These are phyloP conservation scores for Gavia stellata DNA, from an alignment of 2,113 vertebrate genomes.

Conservation along the genomic window DNA sequence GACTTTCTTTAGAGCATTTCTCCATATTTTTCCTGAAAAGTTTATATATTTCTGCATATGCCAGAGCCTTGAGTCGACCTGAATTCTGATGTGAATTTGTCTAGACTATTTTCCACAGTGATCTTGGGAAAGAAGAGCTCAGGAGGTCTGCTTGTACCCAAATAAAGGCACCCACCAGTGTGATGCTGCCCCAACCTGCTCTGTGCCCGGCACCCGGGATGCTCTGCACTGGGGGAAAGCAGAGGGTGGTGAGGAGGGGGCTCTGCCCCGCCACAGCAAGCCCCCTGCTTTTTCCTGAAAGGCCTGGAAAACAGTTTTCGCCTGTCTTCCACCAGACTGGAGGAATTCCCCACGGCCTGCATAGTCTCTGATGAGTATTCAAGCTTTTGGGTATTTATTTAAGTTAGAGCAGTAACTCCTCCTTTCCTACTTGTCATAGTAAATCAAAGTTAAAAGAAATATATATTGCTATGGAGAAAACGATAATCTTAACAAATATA, in stretches of 20 bases:
- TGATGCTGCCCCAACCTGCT: neutral
- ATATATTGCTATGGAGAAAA: neutral
- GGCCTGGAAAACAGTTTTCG: neutral
- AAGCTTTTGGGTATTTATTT: neutral
- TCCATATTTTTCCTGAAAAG: neutral
- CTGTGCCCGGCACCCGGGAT: rapidly evolving
- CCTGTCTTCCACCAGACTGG: neutral
- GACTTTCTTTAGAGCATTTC: neutral
- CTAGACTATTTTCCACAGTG: rapidly evolving
- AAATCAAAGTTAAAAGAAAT: neutral
- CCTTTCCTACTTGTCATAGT: neutral
- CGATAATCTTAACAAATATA: rapidly evolving
- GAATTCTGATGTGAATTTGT: rapidly evolving
- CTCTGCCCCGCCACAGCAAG: neutral
- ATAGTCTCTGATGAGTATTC: neutral
- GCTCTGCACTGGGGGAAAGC: rapidly evolving
- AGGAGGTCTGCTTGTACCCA: neutral
- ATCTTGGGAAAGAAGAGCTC: neutral
- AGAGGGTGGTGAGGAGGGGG: neutral
- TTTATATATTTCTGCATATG: neutral
- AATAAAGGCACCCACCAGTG: neutral
- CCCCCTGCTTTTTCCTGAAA: neutral
- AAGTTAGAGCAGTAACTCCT: neutral
- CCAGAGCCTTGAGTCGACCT: neutral
- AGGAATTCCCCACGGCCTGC: neutral